A percentile compares a stretch with the other conserved stretches of the same genome.
These are phyloP conservation scores for Mionectes macconnelli DNA, from an alignment of 2,113 vertebrate genomes.

Conservation along the genomic window DNA sequence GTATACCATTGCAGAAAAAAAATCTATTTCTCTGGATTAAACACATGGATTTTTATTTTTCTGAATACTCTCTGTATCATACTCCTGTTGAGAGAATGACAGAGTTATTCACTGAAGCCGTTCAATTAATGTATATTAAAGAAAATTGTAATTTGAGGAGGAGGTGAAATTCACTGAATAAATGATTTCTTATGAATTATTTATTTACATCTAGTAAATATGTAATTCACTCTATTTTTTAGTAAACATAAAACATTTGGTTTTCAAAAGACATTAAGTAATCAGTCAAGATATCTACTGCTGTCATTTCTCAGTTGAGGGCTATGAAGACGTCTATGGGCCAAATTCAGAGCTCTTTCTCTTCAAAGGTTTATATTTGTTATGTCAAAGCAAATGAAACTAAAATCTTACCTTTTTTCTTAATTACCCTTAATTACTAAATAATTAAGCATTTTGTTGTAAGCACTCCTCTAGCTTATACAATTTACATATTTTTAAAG, in stretches of 20 bases:
- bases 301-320: neutral
- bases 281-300: conserved; percentile 1
- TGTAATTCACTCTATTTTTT: conserved; percentile 5
- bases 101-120: neutral
- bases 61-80: neutral
- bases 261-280: conserved; percentile 39
- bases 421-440: neutral
- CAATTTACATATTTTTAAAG: neutral
- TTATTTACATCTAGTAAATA: conserved; percentile 17
- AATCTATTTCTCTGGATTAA: neutral
- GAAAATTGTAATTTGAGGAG: conserved; percentile 5
- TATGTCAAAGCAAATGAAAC: neutral
- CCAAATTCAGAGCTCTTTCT: neutral
- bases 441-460: neutral
- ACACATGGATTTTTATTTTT: neutral
- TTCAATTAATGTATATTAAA: conserved; percentile 30
- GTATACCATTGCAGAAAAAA: neutral
- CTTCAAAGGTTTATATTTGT: neutral
- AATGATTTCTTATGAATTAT: conserved; percentile 52
- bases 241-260: conserved; percentile 20
- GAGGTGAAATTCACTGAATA: conserved; percentile 26
- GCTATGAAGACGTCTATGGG: neutral
- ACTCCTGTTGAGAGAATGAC: neutral
- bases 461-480: neutral
- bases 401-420: neutral